Evolutionary conservation across 2,888 invertebrate species (phyloP).

Genomic region (Piscicola geometra): DNA sequence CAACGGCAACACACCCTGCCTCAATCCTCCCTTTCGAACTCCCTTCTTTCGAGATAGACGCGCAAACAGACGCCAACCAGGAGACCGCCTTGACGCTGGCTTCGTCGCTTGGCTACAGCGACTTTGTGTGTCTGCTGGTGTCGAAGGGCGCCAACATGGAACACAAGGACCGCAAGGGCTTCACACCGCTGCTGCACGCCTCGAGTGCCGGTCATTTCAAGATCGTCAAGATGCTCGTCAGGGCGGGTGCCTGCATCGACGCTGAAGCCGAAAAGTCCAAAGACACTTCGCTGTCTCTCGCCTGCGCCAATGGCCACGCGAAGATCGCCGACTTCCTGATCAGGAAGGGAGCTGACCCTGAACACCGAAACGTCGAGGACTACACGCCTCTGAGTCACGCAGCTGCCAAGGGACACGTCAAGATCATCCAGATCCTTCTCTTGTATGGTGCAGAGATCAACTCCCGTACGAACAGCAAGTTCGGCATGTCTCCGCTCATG

Average conservation of each 20-base stretch:
- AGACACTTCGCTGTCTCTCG: slow-evolving; percentile 92
- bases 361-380: slow-evolving; percentile 96
- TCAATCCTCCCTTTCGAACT: slow-evolving; percentile 47
- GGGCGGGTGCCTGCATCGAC: slow-evolving; percentile 92
- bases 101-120: slow-evolving; percentile 86
- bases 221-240: slow-evolving; percentile 84
- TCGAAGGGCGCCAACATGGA: slow-evolving; percentile 91
- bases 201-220: slow-evolving; percentile 89
- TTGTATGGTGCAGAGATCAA: slow-evolving; percentile 96
- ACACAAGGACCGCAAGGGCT: slow-evolving; percentile 94
- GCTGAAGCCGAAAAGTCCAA: slow-evolving; percentile 98
- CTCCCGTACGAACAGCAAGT: slow-evolving; percentile 78
- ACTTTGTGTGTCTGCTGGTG: slow-evolving; percentile 84
- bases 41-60: slow-evolving; percentile 72
- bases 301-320: slow-evolving; percentile 92
- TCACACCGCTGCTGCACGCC: slow-evolving; percentile 91
- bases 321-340: slow-evolving; percentile 89
- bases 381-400: slow-evolving; percentile 98
- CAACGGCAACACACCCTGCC: too few species aligned
- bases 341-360: slow-evolving; percentile 83
- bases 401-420: slow-evolving; percentile 97
- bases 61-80: slow-evolving; percentile 95
- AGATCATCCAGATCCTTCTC: slow-evolving; percentile 87
- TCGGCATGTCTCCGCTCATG: slow-evolving; percentile 98
- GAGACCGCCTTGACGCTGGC: slow-evolving; percentile 96